phyloP scores from a whole-genome alignment of 2,888 invertebrate species.

The Teinopalpus imperialis region DNA sequence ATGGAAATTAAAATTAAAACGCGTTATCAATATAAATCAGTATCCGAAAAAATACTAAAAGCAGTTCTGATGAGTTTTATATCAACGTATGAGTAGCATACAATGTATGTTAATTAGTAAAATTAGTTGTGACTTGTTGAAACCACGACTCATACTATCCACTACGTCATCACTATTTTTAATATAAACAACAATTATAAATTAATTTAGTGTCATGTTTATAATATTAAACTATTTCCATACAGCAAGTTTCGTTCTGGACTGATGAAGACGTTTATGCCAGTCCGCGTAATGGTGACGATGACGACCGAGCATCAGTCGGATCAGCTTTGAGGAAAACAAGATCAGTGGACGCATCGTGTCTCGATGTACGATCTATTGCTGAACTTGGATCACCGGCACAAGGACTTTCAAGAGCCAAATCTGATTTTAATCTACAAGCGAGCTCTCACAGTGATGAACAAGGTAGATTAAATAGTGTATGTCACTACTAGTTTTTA shows the following conservation, averaged over 20 bases:
- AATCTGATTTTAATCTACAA: slow-evolving; percentile 93
- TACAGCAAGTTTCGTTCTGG: slow-evolving; percentile 90
- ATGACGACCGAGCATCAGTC: slow-evolving; percentile 87
- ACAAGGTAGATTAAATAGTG: slow-evolving; percentile 82
- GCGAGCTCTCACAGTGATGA: slow-evolving; percentile 86
- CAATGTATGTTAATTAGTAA: too few relatives aligned
- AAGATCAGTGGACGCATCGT: slow-evolving; percentile 94
- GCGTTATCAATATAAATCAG: too few relatives aligned
- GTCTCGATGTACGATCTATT: slow-evolving; percentile 90
- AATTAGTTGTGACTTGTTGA: too few relatives aligned
- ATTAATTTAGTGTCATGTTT: too few relatives aligned
- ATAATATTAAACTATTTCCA: too few relatives aligned
- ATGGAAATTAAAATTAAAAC: slow-evolving; percentile 9
- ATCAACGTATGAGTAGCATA: too few relatives aligned
- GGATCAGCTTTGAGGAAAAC: slow-evolving; percentile 92
- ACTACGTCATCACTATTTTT: too few relatives aligned
- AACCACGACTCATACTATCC: too few relatives aligned
- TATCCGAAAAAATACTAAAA: too few relatives aligned
- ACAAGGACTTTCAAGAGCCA: slow-evolving; percentile 88
- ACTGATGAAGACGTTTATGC: slow-evolving; percentile 88
- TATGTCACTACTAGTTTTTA: too few relatives aligned
- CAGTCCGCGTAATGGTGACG: slow-evolving; percentile 84
- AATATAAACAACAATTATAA: too few relatives aligned
- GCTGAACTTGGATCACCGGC: slow-evolving; percentile 84
- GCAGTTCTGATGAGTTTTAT: too few relatives aligned